A percentile compares a stretch with the other conserved stretches of the same genome.
Conservation (phyloP, 2,888 invertebrate species). For the Cenopis cana region DNA sequence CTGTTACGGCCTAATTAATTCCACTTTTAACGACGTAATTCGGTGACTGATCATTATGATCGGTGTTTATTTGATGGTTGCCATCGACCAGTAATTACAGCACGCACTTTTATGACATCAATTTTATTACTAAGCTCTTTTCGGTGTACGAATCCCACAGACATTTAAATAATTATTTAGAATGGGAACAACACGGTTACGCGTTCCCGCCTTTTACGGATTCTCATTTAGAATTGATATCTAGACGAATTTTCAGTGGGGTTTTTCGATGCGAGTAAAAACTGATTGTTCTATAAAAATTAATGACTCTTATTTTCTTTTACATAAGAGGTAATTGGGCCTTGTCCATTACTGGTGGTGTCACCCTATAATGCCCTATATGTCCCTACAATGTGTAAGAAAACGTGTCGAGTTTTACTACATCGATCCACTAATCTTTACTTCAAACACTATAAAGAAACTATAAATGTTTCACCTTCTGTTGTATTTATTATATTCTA, state of each 20-base stretch:
- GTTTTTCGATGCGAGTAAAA: neutral
- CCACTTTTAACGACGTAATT: conserved; percentile 45
- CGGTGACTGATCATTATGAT: conserved; percentile 50
- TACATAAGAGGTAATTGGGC: no score
- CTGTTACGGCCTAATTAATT: conserved; percentile 35
- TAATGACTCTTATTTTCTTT: no score
- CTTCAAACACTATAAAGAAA: no score
- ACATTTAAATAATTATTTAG: conserved; percentile 31
- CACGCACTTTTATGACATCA: conserved; percentile 65
- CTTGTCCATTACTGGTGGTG: no score
- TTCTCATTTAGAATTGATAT: conserved; percentile 22
- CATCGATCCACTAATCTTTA: no score
- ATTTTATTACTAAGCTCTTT: conserved; percentile 57
- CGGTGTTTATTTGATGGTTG: conserved; percentile 62
- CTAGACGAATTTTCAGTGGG: conserved; percentile 1
- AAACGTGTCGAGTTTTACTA: no score
- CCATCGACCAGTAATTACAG: conserved; percentile 57
- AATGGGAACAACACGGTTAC: conserved; percentile 12
- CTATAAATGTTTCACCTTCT: neutral
- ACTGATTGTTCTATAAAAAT: no score
- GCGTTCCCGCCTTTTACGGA: conserved; percentile 34
- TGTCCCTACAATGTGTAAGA: no score
- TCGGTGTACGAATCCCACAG: conserved; percentile 53
- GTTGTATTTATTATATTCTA: conserved; percentile 1
- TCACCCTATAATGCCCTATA: no score